phyloP scores from a whole-genome alignment of 2,113 vertebrate species.

The Archocentrus centrarchus region DNA sequence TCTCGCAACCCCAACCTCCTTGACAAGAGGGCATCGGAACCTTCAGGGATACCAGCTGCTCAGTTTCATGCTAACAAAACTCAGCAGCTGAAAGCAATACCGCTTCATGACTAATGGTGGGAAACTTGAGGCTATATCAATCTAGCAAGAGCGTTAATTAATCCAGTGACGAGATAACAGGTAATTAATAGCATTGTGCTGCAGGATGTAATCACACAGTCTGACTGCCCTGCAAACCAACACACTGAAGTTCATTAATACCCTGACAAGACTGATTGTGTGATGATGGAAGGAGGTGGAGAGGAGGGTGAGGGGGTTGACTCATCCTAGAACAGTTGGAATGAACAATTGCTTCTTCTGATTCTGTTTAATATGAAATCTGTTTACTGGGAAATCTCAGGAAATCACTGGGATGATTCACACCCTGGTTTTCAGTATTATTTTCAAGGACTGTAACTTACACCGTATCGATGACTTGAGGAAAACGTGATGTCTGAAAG shows the following conservation, averaged over 20 bases:
- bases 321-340: constrained; percentile 15
- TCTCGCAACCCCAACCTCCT: constrained; percentile 26
- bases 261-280: constrained; percentile 42
- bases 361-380: constrained; percentile 39
- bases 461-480: background rate
- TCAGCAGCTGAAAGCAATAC: constrained; percentile 15
- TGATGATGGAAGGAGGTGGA: constrained; percentile 16
- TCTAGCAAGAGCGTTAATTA: constrained; percentile 67
- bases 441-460: background rate
- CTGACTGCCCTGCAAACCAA: constrained; percentile 43
- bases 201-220: constrained; percentile 66
- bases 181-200: constrained; percentile 77
- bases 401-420: background rate
- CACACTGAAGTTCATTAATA: constrained; percentile 55
- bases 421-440: background rate
- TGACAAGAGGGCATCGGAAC: constrained; percentile 22
- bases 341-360: constrained; percentile 20
- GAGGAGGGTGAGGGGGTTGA: constrained; percentile 19
- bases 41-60: constrained; percentile 47
- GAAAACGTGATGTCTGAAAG: background rate
- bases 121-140: constrained; percentile 64
- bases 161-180: constrained; percentile 69
- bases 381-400: constrained; percentile 23
- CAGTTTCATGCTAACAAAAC: constrained; percentile 22
- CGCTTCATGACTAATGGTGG: constrained; percentile 57